A percentile compares a stretch with the other conserved stretches of the same genome.
These are phyloP conservation scores for Stomorhina lunata DNA, from an alignment of 2,888 invertebrate species.

Conservation along the genomic window DNA sequence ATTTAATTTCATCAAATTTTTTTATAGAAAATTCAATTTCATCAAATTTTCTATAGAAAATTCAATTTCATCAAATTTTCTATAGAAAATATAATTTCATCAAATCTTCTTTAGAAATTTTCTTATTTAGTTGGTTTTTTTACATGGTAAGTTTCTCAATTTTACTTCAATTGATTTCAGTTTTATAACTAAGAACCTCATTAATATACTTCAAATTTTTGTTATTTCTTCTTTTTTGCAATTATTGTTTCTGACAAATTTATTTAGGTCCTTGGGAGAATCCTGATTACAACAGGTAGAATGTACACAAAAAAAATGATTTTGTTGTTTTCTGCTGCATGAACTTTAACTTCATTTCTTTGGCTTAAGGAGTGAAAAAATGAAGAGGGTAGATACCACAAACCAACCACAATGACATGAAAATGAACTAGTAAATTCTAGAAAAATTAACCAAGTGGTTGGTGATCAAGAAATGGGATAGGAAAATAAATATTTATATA, in stretches of 20 bases:
- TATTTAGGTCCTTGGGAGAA: slow-evolving; percentile 7
- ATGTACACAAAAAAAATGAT: background rate
- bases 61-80: too few species aligned
- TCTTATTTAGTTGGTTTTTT: too few species aligned
- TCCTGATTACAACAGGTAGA: slow-evolving; percentile 38
- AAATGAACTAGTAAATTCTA: slow-evolving; percentile 39
- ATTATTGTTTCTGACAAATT: slow-evolving; percentile 47
- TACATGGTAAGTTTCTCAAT: too few species aligned
- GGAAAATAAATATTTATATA: slow-evolving; percentile 36
- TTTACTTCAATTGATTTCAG: too few species aligned
- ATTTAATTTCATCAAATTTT: too few species aligned
- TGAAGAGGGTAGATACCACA: background rate
- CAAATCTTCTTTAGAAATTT: too few species aligned
- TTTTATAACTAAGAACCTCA: too few species aligned
- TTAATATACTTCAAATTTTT: too few species aligned
- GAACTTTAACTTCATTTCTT: slow-evolving; percentile 7
- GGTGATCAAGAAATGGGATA: slow-evolving; percentile 3
- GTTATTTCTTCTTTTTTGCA: background rate
- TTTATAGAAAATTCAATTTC: too few species aligned
- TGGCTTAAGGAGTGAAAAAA: background rate
- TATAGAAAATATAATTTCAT: too few species aligned
- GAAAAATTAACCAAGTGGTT: background rate
- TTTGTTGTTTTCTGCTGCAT: background rate
- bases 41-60: too few species aligned
- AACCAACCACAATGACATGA: slow-evolving; percentile 23